These are phyloP conservation scores for Periparus ater DNA, from an alignment of 2,797 vertebrate species.

Conservation along the genomic window DNA sequence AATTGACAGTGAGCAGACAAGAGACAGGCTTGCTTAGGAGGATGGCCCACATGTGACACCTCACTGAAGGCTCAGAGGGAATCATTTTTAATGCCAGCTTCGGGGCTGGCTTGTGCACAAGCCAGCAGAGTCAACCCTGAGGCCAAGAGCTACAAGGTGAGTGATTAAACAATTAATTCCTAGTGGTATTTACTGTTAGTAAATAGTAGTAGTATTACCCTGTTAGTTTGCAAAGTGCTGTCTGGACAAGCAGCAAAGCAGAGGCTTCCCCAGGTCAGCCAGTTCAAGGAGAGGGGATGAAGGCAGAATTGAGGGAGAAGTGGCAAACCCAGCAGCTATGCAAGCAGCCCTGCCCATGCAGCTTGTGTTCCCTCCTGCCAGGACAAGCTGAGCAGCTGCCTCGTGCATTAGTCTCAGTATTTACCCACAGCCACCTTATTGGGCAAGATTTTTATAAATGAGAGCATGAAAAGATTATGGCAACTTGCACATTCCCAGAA, in stretches of 20 bases:
- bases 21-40: not conserved
- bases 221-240: not conserved
- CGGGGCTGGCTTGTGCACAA: not conserved
- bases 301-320: not conserved
- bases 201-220: no score
- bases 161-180: not conserved
- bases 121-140: not conserved
- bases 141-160: not conserved
- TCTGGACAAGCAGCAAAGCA: not conserved
- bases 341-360: not conserved
- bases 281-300: not conserved
- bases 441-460: not conserved
- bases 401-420: not conserved
- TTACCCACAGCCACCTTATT: not conserved
- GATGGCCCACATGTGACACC: no score
- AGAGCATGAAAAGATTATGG: not conserved
- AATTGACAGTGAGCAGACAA: rapidly evolving
- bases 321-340: not conserved
- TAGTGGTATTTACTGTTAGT: not conserved
- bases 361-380: not conserved
- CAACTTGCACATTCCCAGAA: not conserved
- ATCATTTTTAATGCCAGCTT: not conserved
- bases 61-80: not conserved
- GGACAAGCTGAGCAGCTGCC: not conserved
- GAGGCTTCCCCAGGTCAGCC: not conserved